Conservation (phyloP, 1,140 invertebrate species). For the Adelges cooleyi region DNA sequence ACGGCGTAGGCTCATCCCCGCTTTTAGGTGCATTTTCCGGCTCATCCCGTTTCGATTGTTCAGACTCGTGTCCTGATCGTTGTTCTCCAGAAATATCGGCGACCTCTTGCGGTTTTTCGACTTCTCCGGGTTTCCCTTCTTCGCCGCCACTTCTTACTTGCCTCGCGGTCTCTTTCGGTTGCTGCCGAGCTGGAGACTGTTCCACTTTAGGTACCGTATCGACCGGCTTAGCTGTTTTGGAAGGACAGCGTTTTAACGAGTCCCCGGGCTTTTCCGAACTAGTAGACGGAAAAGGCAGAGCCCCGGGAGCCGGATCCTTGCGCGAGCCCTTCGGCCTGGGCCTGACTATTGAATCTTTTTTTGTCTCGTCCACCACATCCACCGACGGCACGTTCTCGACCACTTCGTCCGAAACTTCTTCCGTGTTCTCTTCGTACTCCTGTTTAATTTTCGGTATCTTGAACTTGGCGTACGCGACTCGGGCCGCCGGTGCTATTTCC, state of each 20-base stretch:
- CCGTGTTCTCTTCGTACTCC: conserved; percentile 40
- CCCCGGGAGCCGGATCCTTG: conserved; percentile 33
- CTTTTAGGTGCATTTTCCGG: conserved; percentile 20
- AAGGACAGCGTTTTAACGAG: no score
- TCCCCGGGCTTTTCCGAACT: no score
- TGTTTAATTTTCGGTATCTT: conserved; percentile 56
- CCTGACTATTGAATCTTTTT: conserved; percentile 30
- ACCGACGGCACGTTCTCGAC: conserved; percentile 10
- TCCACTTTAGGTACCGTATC: no score
- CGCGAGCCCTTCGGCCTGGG: conserved; percentile 31
- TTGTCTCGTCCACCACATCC: conserved; percentile 26
- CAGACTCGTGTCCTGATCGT: neutral
- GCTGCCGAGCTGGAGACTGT: no score
- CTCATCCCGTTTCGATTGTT: conserved; percentile 12
- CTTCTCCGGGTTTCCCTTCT: conserved; percentile 14
- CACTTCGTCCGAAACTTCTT: conserved; percentile 29
- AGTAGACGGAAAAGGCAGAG: conserved; percentile 29
- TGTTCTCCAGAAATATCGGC: conserved; percentile 5
- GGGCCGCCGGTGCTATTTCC: conserved; percentile 56
- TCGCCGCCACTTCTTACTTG: neutral
- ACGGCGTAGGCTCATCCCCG: neutral
- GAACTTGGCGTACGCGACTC: conserved; percentile 74
- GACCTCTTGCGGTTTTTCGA: conserved; percentile 28
- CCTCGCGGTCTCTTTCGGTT: no score
- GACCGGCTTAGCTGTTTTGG: no score